Base-by-base conservation (phyloP, 2,113 vertebrate species). In the Atrichornis clamosus region DNA sequence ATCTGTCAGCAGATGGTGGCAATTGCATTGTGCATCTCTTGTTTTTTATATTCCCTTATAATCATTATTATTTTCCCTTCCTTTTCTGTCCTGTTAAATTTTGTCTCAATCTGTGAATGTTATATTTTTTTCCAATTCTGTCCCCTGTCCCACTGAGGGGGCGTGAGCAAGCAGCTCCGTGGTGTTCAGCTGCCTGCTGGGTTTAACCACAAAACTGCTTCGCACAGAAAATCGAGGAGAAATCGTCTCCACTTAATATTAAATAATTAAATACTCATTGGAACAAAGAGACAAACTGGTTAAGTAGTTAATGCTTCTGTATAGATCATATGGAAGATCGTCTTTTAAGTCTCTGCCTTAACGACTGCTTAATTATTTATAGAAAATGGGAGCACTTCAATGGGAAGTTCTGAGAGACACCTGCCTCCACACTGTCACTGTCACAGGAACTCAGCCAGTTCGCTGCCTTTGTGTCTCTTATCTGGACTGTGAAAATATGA, bases 281-380 rank as follows among this genome's bases (percentile, higher is more conserved):
- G 22, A 90, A 85, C n/a, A 80, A 72, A 82, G 74, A 88, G 58
- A 77, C 70, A 47, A 83, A 39, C 53, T 93, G 55, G 55, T 93
- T 93, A 93, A 94, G 82, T 80, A 83, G 70, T 79, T 88, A 90
- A 88, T 94, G 82, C 6, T 83, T 74, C 65, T 73, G 18, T 74
- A 77, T 69, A 85, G 82, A 83, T 88, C 55, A 84, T 75, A 76
- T 49, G 14, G n/a, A 89, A 95, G 30, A 58, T n/a, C 4, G 0
- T 80, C 73, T 65, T 93, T 85, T 90, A 80, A 69, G 32, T 83
- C 55, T 94, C 44, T 69, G 32, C 6, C 30, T 77, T 90, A 93
- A 95, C 77, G 75, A 90, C 23, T 80, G 1, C 62, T 93, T 37
- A 76, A 93, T 93, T 93, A 96, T 95, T 96, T 69, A 94, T 27